Evolutionary conservation across 1,140 invertebrate genomes (phyloP), one percentile per base, ranked within the genome.

Genomic region (Drosophila obscura): DNA sequence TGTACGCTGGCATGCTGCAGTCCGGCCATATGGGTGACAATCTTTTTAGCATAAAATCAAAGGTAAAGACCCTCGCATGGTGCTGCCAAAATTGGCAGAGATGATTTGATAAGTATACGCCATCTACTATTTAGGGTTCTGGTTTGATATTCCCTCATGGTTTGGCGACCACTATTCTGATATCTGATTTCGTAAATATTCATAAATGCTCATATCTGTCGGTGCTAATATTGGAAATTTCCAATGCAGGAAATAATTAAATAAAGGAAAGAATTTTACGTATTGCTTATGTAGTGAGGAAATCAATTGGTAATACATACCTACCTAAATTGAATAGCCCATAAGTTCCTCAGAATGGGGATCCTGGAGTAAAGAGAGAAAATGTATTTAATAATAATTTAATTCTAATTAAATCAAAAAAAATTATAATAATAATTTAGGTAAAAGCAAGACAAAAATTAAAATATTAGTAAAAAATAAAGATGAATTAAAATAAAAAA

Each of bases 41-140:
- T 75, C 50, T 75, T 61, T 60, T 66, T 59, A 58, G 71, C 53
- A 45, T 52, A 59, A 74, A 74, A 59, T 75, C 61, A 75, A 56
- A 57, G 50, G 31, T 22, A 55, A 69, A 49, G 61, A 68, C 16
- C 46, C 55, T 45, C 16, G 56, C 56, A 28, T 45, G 68, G 24
- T 28, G 43, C 66, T 72, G 46, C 48, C 55, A 39, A 71, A 72
- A 51, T 72, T 31, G 68, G 45, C 41, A 15, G 19, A 52, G 67
- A 72, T 72, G 56, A 46, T 72, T 52, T 59, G 68, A 72, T 72
- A 72, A 69, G 46, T 48, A 28, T 48, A 31, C 51, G 41, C 13
- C 41, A 49, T 19, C 13, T 41, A 0, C 46, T 39, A 15, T n/a
- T 13, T 16, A 13, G 22, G 31, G 2, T 48, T 49, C 9, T 16